Conservation (phyloP, 2,888 invertebrate species). For the Drosophila quasianomalipes region DNA sequence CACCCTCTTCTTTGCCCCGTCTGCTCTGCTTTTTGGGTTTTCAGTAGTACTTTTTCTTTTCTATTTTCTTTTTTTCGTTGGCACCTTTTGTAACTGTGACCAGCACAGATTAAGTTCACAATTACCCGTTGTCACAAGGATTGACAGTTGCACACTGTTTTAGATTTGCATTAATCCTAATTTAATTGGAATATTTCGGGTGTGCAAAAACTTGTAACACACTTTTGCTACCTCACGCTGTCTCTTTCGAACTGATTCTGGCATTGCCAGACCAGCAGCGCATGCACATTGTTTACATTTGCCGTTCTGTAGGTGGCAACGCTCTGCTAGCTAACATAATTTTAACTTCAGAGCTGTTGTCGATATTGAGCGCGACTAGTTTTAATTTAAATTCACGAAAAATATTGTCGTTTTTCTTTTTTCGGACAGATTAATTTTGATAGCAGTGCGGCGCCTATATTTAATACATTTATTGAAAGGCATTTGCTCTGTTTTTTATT, state of each 20-base stretch:
- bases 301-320: constrained; percentile 40
- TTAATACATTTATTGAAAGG: background rate
- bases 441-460: background rate
- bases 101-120: constrained; percentile 23
- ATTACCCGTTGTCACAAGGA: constrained; percentile 57
- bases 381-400: background rate
- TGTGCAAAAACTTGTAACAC: constrained; percentile 74
- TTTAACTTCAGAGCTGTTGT: constrained; percentile 8
- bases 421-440: background rate
- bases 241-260: constrained; percentile 69
- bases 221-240: constrained; percentile 73
- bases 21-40: constrained; percentile 41
- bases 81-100: constrained; percentile 15
- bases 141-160: constrained; percentile 49
- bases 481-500: background rate
- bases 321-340: constrained; percentile 30
- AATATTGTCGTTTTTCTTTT: too few relatives aligned
- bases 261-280: constrained; percentile 52
- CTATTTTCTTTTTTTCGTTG: constrained; percentile 13
- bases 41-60: constrained; percentile 33
- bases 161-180: constrained; percentile 60
- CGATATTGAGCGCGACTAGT: background rate
- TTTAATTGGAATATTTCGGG: constrained; percentile 65
- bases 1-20: constrained; percentile 52
- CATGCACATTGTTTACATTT: constrained; percentile 57